These are phyloP conservation scores for Cygnus atratus DNA, from an alignment of 2,113 vertebrate species.

Conservation along the genomic window DNA sequence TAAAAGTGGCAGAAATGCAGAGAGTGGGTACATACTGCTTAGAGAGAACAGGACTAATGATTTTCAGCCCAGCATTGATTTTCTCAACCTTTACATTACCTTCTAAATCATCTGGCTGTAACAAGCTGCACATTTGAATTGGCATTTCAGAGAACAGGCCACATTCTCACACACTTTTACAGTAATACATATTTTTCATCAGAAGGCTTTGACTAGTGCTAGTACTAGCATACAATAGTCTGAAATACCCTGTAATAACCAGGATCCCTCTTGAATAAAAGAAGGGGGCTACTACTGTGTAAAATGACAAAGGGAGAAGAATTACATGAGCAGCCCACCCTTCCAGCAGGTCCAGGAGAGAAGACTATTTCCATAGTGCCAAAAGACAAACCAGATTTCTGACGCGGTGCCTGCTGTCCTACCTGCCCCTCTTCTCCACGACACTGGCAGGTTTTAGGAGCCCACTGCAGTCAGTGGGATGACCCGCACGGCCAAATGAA, in stretches of 20 bases:
- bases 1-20: neutral
- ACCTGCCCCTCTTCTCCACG: neutral
- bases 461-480: rapidly evolving
- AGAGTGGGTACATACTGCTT: neutral
- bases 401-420: neutral
- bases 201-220: neutral
- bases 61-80: neutral
- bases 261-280: neutral
- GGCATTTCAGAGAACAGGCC: neutral
- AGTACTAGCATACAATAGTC: neutral
- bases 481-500: neutral
- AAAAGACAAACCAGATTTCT: neutral
- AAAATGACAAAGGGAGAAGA: neutral
- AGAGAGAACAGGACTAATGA: neutral
- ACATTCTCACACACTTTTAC: neutral
- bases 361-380: neutral
- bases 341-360: neutral
- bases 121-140: neutral
- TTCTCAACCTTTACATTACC: neutral
- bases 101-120: neutral
- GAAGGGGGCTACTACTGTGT: neutral
- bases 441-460: neutral
- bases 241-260: neutral
- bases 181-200: neutral
- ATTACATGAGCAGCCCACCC: neutral